Conservation (phyloP, 2,797 vertebrate genomes). For the Propithecus perrieri region DNA sequence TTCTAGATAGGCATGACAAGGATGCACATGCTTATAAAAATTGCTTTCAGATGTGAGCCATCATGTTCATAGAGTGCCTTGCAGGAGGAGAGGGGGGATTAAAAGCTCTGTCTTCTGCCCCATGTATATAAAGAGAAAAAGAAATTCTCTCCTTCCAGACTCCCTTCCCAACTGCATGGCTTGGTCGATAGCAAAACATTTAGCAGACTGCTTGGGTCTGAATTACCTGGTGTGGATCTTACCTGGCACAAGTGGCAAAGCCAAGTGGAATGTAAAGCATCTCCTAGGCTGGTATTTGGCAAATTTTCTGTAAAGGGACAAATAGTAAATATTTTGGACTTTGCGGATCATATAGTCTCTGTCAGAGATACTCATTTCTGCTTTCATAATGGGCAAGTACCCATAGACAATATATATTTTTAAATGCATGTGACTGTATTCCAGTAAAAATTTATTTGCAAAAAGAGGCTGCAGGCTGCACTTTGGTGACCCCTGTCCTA, state of each 20-base stretch:
- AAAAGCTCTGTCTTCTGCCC: neutral
- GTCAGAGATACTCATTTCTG: neutral
- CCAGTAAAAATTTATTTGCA: neutral
- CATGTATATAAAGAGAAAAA: neutral
- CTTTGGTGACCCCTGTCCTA: neutral
- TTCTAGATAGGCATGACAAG: neutral
- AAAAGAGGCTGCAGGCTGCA: neutral
- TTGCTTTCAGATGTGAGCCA: neutral
- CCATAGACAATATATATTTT: accelerated
- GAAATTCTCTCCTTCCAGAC: neutral
- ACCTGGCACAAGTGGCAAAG: neutral
- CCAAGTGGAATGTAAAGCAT: neutral
- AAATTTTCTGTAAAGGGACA: neutral
- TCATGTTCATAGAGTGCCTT: neutral
- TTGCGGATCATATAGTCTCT: neutral
- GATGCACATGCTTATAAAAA: neutral
- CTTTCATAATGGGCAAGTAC: neutral
- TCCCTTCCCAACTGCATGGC: neutral
- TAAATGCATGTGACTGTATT: neutral
- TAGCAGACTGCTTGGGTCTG: neutral
- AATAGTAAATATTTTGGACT: neutral
- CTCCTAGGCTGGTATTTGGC: neutral
- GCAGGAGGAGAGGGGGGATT: too few relatives aligned
- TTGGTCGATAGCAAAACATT: neutral
- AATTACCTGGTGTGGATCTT: neutral